These are phyloP conservation scores for Gavialis gangeticus DNA, from an alignment of 2,113 vertebrate species.

Conservation along the genomic window DNA sequence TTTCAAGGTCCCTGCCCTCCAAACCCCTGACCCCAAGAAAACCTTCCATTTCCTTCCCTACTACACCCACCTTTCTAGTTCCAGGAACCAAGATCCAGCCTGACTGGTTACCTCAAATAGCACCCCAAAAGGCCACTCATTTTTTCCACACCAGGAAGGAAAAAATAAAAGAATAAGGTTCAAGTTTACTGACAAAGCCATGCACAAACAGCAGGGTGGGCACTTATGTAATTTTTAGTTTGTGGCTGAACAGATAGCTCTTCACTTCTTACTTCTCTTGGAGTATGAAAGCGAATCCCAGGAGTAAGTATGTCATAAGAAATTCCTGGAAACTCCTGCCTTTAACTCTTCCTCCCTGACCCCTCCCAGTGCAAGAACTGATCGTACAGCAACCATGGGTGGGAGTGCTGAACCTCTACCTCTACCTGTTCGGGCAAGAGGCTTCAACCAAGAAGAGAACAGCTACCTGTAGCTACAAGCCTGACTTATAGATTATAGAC, in stretches of 20 bases:
- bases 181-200: background rate
- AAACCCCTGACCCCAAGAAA: background rate
- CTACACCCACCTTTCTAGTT: background rate
- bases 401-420: background rate
- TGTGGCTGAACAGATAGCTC: background rate
- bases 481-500: fast-evolving
- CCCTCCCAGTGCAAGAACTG: background rate
- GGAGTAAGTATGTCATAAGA: background rate
- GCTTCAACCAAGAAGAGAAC: background rate
- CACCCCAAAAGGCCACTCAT: fast-evolving
- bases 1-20: background rate
- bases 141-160: background rate
- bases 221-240: conserved; percentile 18
- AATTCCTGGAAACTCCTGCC: conserved; percentile 17
- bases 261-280: background rate
- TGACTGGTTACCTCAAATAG: background rate
- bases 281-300: fast-evolving
- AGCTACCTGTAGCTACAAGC: conserved; percentile 67
- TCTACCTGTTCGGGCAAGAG: conserved; percentile 63
- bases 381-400: background rate
- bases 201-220: background rate
- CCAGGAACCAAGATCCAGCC: fast-evolving
- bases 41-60: background rate
- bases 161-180: fast-evolving
- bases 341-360: background rate